Base-by-base conservation (phyloP, 2,888 invertebrate genomes). In the Phymatocera aterrima region DNA sequence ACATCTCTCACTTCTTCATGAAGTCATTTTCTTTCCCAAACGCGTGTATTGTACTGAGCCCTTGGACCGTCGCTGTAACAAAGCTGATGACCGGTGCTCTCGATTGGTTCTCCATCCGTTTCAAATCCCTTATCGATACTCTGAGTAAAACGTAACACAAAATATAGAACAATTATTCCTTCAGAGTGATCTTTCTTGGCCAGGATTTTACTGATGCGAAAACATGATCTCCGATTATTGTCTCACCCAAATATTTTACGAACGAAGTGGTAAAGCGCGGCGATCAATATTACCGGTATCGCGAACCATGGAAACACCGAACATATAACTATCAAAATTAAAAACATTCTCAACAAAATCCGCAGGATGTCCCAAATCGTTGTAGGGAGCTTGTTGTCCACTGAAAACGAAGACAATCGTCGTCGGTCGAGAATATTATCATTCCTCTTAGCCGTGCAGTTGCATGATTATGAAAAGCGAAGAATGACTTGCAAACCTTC, bases 31-130 rank as follows among this genome's bases (percentile, higher is more conserved):
- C 92, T 82, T 93, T 93, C 15, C 90, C 91, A 86, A 92, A 94
- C 1, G 94, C 93, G 82, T 93, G 92, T 77, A 94, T 93, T 1
- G 93, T 93, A 75, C 91, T 88, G n/a, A 94, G 87, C 43, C 94
- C 94, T 82, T 93, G 92, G 1, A 94, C 88, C 1, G 93, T 92
- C 0, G 93, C 91, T 0, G 92, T 91, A 10, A 94, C 91, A 83
- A 93, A 93, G 83, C 93, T 93, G 82, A 93, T 91, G 12, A 94
- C 89, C 0, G 94, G 94, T 0, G 94, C 93, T 37, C 93, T 90
- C 0, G 93, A 91, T 15, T 91, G 89, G 82, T 92, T 93, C 83
- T 94, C 94, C 79, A 93, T 87, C 46, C 93, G 89, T 80, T 93
- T 93, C 48, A 93, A 87, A 84, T 92, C 92, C 77, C 91, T 87